Evolutionary conservation across 2,797 vertebrate species (phyloP).

Genomic region (Setipinna tenuifilis): DNA sequence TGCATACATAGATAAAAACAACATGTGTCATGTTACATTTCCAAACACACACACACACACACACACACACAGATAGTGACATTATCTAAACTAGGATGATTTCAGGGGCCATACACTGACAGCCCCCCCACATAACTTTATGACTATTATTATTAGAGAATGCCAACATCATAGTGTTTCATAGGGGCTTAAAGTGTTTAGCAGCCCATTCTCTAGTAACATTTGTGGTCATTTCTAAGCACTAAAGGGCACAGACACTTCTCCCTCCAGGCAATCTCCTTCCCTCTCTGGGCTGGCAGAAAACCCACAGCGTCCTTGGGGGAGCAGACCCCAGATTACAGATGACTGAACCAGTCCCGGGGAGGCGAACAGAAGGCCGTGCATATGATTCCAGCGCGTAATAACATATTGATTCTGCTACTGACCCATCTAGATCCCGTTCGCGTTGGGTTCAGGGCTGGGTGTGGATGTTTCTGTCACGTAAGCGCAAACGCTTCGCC

Average conservation of each 20-base stretch:
- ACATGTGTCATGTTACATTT: slow-evolving; percentile 5
- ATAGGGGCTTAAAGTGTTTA: too few species aligned
- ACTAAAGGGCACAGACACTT: not conserved
- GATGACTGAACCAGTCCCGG: slow-evolving; percentile 55
- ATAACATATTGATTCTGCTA: slow-evolving; percentile 67
- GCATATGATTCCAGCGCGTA: slow-evolving; percentile 66
- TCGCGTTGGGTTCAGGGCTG: not conserved
- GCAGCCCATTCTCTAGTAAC: not conserved
- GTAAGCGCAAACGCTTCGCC: slow-evolving; percentile 64
- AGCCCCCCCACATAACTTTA: too few species aligned
- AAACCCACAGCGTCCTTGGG: not conserved
- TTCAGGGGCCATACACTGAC: too few species aligned
- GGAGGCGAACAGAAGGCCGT: slow-evolving; percentile 58
- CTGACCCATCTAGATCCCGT: slow-evolving; percentile 64
- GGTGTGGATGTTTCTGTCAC: slow-evolving; percentile 67
- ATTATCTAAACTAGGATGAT: too few species aligned
- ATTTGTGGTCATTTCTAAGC: not conserved
- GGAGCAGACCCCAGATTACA: not conserved
- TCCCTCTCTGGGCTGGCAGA: not conserved
- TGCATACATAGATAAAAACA: not conserved
- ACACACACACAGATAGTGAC: slow-evolving; percentile 15
- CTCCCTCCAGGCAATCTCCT: not conserved
- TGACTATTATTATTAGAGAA: too few species aligned
- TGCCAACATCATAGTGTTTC: too few species aligned
- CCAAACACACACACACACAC: slow-evolving; percentile 22